These are phyloP conservation scores for Polymixis lichenea DNA, from an alignment of 2,888 invertebrate genomes.

Conservation along the genomic window DNA sequence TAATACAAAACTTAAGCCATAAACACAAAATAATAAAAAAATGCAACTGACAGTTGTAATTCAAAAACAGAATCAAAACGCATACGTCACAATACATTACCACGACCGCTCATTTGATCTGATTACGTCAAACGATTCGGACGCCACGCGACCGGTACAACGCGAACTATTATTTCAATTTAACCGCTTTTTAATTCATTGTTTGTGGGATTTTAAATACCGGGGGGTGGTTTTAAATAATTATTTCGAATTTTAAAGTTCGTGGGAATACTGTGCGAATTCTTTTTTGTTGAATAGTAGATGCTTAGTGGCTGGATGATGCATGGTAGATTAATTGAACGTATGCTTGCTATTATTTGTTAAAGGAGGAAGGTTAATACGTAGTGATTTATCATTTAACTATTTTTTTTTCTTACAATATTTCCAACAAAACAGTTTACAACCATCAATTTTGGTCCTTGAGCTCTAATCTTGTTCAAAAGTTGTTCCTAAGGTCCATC, in stretches of 20 bases:
- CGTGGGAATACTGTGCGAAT: slow-evolving; percentile 60
- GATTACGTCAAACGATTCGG: slow-evolving; percentile 57
- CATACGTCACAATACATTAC: slow-evolving; percentile 61
- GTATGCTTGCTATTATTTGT: slow-evolving; percentile 14
- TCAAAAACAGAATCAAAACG: slow-evolving; percentile 62
- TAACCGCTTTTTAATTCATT: slow-evolving; percentile 75
- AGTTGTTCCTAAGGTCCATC: neutral
- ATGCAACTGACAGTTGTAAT: slow-evolving; percentile 64
- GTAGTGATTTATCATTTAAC: neutral
- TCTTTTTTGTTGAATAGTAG: slow-evolving; percentile 11
- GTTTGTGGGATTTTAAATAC: slow-evolving; percentile 77
- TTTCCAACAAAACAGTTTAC: neutral
- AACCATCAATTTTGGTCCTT: neutral
- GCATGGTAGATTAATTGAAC: slow-evolving; percentile 38
- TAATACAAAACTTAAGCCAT: neutral
- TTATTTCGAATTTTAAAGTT: slow-evolving; percentile 56
- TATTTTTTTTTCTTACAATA: neutral
- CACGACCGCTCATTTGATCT: slow-evolving; percentile 60
- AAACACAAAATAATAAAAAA: slow-evolving; percentile 12
- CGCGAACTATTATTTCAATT: slow-evolving; percentile 67
- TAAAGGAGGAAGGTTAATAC: neutral
- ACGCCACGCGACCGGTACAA: slow-evolving; percentile 59
- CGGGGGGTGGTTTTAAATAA: slow-evolving; percentile 63
- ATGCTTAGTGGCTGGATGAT: slow-evolving; percentile 44
- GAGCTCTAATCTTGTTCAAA: neutral